Evolutionary conservation across 2,113 vertebrate species (phyloP).

Genomic region (Coptodon rendalli): DNA sequence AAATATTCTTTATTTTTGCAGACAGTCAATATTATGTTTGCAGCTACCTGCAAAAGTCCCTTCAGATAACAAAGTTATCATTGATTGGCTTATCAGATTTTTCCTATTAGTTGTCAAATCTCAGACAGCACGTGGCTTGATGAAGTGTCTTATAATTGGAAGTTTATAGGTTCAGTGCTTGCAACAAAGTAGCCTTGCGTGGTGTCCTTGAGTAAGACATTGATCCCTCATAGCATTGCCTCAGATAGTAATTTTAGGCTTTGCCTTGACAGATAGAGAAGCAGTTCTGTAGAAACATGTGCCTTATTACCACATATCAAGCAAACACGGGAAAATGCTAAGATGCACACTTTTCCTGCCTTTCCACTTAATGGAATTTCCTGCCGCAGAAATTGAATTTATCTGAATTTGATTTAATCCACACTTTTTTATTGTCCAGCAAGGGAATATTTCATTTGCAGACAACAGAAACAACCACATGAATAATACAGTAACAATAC

Average conservation of each 20-base stretch:
- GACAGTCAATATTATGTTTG: background rate
- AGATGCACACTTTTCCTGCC: background rate
- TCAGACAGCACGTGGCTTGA: background rate
- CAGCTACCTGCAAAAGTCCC: background rate
- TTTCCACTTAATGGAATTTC: background rate
- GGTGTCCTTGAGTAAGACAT: background rate
- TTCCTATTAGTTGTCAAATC: background rate
- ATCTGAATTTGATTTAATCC: background rate
- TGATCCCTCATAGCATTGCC: background rate
- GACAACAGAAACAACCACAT: background rate
- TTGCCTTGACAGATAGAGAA: background rate
- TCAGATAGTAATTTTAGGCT: background rate
- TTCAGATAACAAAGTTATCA: background rate
- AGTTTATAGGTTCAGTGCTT: background rate
- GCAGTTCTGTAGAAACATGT: background rate
- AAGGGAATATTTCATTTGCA: background rate
- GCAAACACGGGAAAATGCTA: background rate
- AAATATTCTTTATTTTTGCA: background rate
- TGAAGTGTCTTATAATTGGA: background rate
- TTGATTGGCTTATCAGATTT: background rate
- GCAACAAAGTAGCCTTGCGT: background rate
- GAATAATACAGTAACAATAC: background rate
- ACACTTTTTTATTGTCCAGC: background rate
- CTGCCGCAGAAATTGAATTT: background rate
- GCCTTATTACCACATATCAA: background rate